Evolutionary conservation across 2,888 invertebrate species (phyloP).

Genomic region (Didymodactylos carnosus): DNA sequence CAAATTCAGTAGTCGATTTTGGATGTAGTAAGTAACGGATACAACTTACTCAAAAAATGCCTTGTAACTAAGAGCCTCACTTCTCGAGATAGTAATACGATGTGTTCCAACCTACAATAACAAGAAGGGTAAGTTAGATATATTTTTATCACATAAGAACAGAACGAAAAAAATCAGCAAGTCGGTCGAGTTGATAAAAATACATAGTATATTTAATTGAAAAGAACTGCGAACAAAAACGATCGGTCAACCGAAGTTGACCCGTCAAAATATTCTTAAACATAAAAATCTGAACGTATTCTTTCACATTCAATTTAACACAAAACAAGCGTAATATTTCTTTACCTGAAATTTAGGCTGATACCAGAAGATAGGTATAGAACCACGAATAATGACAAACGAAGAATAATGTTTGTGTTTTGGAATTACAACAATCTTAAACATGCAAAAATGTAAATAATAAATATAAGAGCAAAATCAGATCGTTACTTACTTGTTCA

Average conservation of each 20-base stretch:
- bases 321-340: too few relatives aligned
- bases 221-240: too few relatives aligned
- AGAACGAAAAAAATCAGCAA: too few relatives aligned
- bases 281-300: too few relatives aligned
- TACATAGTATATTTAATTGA: too few relatives aligned
- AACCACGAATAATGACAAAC: slow-evolving; percentile 69
- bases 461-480: background rate
- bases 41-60: slow-evolving; percentile 11
- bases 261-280: too few relatives aligned
- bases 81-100: slow-evolving; percentile 7
- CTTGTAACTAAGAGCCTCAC: background rate
- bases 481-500: slow-evolving; percentile 54
- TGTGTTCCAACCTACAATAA: slow-evolving; percentile 4
- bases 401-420: slow-evolving; percentile 39
- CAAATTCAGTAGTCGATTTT: too few relatives aligned
- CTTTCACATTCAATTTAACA: too few relatives aligned
- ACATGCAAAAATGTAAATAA: background rate
- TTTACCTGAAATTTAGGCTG: slow-evolving; percentile 75
- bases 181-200: too few relatives aligned
- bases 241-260: too few relatives aligned
- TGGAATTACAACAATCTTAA: background rate
- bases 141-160: too few relatives aligned
- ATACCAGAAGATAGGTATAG: slow-evolving; percentile 95
- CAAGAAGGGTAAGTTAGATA: background rate
- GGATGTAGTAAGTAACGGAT: background rate